These are phyloP conservation scores for Scrobipalpa atriplicella DNA, from an alignment of 2,888 invertebrate genomes.

Conservation along the genomic window DNA sequence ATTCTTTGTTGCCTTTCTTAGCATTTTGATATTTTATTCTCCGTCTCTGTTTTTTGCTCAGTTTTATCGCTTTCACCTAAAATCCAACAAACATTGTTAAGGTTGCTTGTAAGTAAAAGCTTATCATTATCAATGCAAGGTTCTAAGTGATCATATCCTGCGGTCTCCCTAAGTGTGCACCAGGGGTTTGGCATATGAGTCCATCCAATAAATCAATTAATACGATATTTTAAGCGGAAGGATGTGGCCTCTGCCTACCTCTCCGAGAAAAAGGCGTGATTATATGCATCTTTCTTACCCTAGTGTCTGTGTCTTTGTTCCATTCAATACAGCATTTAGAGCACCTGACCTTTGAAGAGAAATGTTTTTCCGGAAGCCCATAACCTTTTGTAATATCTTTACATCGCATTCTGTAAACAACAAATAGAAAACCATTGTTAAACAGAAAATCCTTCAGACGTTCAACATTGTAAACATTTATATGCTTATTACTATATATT, in stretches of 20 bases:
- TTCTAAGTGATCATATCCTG: no score
- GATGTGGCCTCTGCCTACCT: no score
- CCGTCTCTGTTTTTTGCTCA: slow-evolving; percentile 40
- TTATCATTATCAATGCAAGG: no score
- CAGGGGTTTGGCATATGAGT: no score
- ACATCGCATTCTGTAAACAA: slow-evolving; percentile 62
- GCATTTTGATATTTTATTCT: slow-evolving; percentile 32
- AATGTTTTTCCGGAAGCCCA: slow-evolving; percentile 63
- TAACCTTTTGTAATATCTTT: slow-evolving; percentile 57
- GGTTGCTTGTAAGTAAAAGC: no score
- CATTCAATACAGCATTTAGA: slow-evolving; percentile 65
- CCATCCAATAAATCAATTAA: no score
- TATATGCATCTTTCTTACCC: slow-evolving; percentile 50
- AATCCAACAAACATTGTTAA: slow-evolving; percentile 35
- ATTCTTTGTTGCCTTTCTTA: slow-evolving; percentile 28
- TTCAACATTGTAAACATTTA: slow-evolving; percentile 22
- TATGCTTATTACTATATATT: no score
- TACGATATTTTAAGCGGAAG: no score
- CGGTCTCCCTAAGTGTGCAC: no score
- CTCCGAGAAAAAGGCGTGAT: no score
- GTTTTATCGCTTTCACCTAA: slow-evolving; percentile 55
- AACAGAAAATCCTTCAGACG: background rate
- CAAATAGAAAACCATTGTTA: background rate
- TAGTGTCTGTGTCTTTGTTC: slow-evolving; percentile 50
- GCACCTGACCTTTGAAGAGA: slow-evolving; percentile 61